Evolutionary conservation across 2,113 vertebrate species (phyloP).

Genomic region (Thunnus thynnus): DNA sequence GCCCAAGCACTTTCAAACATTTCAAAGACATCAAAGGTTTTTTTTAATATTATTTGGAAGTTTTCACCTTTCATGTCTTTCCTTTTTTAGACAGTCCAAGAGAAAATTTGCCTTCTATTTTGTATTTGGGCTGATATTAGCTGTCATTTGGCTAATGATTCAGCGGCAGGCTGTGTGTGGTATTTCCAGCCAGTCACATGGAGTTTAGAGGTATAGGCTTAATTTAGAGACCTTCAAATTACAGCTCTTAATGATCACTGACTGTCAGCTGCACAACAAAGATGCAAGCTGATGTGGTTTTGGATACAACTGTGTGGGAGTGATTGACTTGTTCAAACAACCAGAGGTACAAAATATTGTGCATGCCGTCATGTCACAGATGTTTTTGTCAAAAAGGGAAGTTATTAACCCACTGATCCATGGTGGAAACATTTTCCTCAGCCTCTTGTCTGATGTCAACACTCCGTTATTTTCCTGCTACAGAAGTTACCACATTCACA

Average conservation of each 20-base stretch:
- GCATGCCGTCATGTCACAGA: not conserved
- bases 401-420: constrained; percentile 29
- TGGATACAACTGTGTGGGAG: not conserved
- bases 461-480: constrained; percentile 3
- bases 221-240: constrained; percentile 51
- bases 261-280: constrained; percentile 1
- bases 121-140: not conserved
- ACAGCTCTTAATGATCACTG: not conserved
- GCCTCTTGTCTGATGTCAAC: constrained; percentile 20
- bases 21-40: not conserved
- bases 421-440: not conserved
- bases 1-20: not conserved
- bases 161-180: constrained; percentile 11
- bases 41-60: not conserved
- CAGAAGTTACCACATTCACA: not conserved
- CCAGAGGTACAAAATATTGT: not conserved
- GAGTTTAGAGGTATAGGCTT: constrained; percentile 20
- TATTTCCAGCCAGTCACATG: constrained; percentile 38
- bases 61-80: too few species aligned
- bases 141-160: constrained; percentile 25
- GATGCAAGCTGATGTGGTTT: not conserved
- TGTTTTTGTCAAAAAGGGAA: constrained; percentile 39
- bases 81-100: not conserved
- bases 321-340: not conserved
- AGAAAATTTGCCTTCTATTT: not conserved